phyloP scores from a whole-genome alignment of 2,113 vertebrate species.

The Anthoscopus minutus region DNA sequence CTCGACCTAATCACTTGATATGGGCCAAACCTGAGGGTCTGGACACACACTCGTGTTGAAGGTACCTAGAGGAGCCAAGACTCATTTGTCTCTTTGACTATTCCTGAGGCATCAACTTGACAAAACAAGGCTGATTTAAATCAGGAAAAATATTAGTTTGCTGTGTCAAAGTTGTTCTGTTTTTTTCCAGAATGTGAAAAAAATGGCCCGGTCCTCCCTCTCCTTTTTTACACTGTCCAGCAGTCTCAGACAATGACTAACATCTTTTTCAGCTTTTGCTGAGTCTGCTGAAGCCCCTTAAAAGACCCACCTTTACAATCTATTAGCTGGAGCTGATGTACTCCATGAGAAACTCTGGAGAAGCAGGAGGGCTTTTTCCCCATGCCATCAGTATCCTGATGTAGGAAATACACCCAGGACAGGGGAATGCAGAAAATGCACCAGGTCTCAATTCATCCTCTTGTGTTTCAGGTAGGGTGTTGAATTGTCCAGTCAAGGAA shows the following conservation, averaged over 20 bases:
- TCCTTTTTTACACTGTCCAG: neutral
- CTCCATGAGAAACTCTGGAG: neutral
- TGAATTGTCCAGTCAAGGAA: neutral
- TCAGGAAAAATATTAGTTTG: neutral
- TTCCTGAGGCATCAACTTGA: neutral
- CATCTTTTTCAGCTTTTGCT: neutral
- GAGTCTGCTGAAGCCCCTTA: neutral
- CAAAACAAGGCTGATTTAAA: neutral
- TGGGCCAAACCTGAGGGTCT: neutral
- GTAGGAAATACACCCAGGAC: neutral
- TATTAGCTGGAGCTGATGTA: neutral
- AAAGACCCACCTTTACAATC: neutral
- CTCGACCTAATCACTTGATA: neutral
- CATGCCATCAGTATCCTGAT: neutral
- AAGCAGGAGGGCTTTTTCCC: neutral
- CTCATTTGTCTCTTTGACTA: neutral
- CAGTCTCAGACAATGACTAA: neutral
- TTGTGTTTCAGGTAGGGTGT: neutral
- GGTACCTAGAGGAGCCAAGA: neutral
- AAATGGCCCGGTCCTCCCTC: neutral
- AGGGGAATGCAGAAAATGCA: neutral
- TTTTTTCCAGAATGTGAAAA: neutral
- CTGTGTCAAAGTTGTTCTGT: neutral
- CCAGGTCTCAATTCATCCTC: neutral
- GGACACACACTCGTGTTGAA: rapidly evolving